Evolutionary conservation across 92 coral and sea anemone species (phyloP).

Genomic region (Bergia sp.): DNA sequence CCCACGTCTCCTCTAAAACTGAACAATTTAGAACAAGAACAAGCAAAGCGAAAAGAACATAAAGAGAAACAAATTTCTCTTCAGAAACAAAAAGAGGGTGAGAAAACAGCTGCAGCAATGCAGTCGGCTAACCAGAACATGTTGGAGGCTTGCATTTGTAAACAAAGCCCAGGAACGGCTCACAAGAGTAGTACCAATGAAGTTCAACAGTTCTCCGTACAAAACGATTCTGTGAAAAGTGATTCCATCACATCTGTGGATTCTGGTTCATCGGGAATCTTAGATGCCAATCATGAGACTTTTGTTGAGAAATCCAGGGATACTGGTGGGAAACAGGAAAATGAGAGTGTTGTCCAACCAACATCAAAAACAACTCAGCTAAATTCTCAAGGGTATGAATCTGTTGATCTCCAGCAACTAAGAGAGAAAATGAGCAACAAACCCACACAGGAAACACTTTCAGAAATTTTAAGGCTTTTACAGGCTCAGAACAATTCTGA

Average conservation of each 20-base stretch:
- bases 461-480: slow-evolving; percentile 70
- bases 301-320: slow-evolving; percentile 4
- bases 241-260: slow-evolving; percentile 64
- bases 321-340: slow-evolving; percentile 13
- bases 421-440: slow-evolving; percentile 56
- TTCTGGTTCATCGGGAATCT: slow-evolving; percentile 51
- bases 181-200: not conserved
- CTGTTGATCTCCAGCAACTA: slow-evolving; percentile 42
- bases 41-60: not conserved
- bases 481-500: slow-evolving; percentile 55
- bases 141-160: slow-evolving; percentile 3
- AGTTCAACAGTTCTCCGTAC: slow-evolving; percentile 29
- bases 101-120: not conserved
- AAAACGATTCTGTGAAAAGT: slow-evolving; percentile 53
- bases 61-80: not conserved
- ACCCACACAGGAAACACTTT: slow-evolving; percentile 76
- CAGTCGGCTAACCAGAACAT: not conserved
- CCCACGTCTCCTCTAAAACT: not conserved
- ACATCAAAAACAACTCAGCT: slow-evolving; percentile 16
- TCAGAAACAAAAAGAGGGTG: slow-evolving; percentile 11
- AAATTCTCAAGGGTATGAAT: slow-evolving; percentile 4
- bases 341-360: not conserved
- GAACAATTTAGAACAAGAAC: slow-evolving; percentile 26
- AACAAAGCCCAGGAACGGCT: not conserved
- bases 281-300: slow-evolving; percentile 2